phyloP scores from a whole-genome alignment of 1,140 invertebrate genomes.

The Adoxophyes honmai region DNA sequence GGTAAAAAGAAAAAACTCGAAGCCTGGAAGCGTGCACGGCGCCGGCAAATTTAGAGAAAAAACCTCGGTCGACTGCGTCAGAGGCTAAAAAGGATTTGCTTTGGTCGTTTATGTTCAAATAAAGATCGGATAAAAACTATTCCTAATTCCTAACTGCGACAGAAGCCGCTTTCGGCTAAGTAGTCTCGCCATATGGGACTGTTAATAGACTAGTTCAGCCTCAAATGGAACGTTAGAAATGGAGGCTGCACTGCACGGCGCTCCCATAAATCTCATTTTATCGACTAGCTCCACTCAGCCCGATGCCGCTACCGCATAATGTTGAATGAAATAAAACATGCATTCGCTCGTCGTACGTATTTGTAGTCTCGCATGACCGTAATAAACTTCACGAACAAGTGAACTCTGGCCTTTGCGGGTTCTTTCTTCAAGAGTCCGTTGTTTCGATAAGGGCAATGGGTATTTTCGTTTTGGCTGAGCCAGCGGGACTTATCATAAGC shows the following conservation, averaged over 20 bases:
- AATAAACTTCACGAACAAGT: not conserved
- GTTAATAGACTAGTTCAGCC: not conserved
- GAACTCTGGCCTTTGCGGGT: not conserved
- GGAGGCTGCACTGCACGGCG: conserved; percentile 1
- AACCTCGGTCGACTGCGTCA: not conserved
- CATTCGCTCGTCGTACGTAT: not conserved
- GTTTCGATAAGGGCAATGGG: too few species aligned
- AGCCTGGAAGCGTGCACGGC: not conserved
- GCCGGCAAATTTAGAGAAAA: conserved; percentile 6
- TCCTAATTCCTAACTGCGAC: too few species aligned
- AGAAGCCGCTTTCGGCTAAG: too few species aligned
- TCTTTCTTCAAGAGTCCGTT: too few species aligned
- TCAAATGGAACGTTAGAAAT: conserved; percentile 2
- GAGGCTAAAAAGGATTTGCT: not conserved
- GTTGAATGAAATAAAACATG: not conserved
- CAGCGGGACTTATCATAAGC: too few species aligned
- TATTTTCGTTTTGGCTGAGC: too few species aligned
- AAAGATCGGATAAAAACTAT: too few species aligned
- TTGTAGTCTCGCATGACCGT: not conserved
- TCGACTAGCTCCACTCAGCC: not conserved
- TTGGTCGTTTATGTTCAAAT: not conserved
- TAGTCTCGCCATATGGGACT: too few species aligned
- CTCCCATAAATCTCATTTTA: conserved; percentile 6
- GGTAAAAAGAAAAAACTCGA: conserved; percentile 10
- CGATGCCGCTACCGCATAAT: not conserved